Evolutionary conservation across 1,140 invertebrate species (phyloP).

Genomic region (Homalodisca vitripennis): DNA sequence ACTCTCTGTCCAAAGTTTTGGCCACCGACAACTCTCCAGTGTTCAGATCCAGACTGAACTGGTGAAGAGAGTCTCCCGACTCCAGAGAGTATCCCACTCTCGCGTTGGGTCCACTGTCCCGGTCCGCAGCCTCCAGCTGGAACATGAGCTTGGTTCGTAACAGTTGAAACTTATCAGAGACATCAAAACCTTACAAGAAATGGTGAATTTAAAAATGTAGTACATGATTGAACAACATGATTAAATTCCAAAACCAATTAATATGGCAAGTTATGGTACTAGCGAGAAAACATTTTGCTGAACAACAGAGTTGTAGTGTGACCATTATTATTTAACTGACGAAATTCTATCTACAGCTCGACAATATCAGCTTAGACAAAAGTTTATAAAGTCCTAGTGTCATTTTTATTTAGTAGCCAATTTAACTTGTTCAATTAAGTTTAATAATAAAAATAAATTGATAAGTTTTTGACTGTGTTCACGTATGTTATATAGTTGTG

Average conservation of each 20-base stretch:
- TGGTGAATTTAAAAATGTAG: neutral
- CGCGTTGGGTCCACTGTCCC: conserved; percentile 76
- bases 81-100: conserved; percentile 75
- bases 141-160: neutral
- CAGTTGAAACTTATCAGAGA: neutral
- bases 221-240: neutral
- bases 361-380: too few species aligned
- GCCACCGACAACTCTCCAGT: conserved; percentile 77
- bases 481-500: too few species aligned
- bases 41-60: conserved; percentile 75
- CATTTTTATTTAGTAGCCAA: too few species aligned
- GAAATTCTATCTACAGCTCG: too few species aligned
- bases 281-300: neutral
- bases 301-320: neutral
- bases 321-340: too few species aligned
- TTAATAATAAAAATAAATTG: too few species aligned
- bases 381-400: too few species aligned
- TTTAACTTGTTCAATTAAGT: too few species aligned
- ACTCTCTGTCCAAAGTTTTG: conserved; percentile 79
- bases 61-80: conserved; percentile 70
- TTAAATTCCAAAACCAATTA: neutral
- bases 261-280: neutral
- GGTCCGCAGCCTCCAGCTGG: conserved; percentile 69
- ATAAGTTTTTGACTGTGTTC: too few species aligned
- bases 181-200: neutral